Evolutionary conservation across 2,797 vertebrate species (phyloP), one percentile per base, ranked within the genome.

Genomic region (Eurystomus glaucurus): DNA sequence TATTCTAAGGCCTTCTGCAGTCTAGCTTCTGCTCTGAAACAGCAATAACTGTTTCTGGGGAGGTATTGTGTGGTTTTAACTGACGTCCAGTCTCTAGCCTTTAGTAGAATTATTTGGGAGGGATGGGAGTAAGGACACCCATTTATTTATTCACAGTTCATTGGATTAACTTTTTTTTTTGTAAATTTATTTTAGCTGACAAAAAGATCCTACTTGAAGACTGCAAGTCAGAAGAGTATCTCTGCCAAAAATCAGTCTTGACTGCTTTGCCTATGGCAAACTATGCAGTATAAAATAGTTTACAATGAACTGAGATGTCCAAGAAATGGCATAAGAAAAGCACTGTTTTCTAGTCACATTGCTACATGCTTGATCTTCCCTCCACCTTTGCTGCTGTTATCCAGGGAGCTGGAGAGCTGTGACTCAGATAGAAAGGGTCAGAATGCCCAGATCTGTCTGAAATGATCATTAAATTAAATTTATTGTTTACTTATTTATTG

Each of bases 191-290:
- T 93, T 76, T 52, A 77, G 61, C 10, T 10, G 26, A 50, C 28
- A 51, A 52, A 46, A 31, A 37, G 29, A 1, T 39, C 52, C 14
- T 52, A 8, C 28, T 89, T 76, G 58, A 94, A 83, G 43, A 46
- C 11, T 15, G 1, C 6, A 66, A 77, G 39, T 90, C 29, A 82
- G 84, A 88, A 8, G 25, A 28, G 8, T 60, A 10, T 9, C 41
- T 77, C 83, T 68, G 48, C 86, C 92, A 95, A 65, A 92, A 93
- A 31, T 61, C 58, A 96, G 37, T 81, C 70, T 54, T 92, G 50
- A 76, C 21, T n/a, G 22, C 29, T 58, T 80, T 84, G 57, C 41
- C 60, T 58, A 14, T 45, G 79, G 85, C 29, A 91, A 90, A 81
- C 17, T 64, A n/a, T 21, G 26, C 68, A 54, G 16, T 70, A 88